Base-by-base conservation (phyloP, 2,888 invertebrate genomes). In the Melieria picta region DNA sequence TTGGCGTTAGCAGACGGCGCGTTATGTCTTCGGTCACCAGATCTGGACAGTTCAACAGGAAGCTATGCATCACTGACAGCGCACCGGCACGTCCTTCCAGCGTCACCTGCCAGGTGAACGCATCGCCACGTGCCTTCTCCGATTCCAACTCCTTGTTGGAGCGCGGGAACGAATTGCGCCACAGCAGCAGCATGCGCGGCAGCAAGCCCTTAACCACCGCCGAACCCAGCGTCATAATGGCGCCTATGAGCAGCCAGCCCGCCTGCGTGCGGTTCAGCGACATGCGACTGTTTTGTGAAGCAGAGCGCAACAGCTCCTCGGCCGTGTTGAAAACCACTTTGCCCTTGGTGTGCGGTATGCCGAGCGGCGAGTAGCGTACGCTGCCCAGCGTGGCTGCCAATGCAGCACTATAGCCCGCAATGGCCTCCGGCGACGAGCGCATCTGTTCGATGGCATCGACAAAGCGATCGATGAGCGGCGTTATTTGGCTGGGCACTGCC, bases 41-140 rank as follows among this genome's bases (percentile, higher is more conserved):
- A 77, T 98, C 96, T 0, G 95, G 93, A 80, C 97, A 98, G 86
- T 98, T 93, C 48, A 93, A 89, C 57, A 99, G 88, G 84, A 99
- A 93, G 85, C 97, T 97, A 83, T 97, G 94, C 91, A 99, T 93
- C 0, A 98, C 97, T 58, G 97, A 96, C 10, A 99, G 88, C 1
- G 99, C 99, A 0, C 99, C 99, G 4, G 98, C 97, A 58, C 99
- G 90, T 4, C 97, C 97, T 88, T 99, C 98, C 69, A 99, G 88
- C 0, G 98, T 98, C 57, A 99, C 93, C 90, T 97, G 96, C 99
- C 99, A 99, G n/a, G 99, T 99, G 84, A 99, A 98, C 0, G 97
- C 95, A 88, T 99, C 99, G 7, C 97, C 94, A 81, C 99, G 90
- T 13, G 95, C 93, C 80, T 98, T 98, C 87, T 99, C 99, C 0